Conservation (phyloP, 2,113 vertebrate genomes). For the Macrotis lagotis region DNA sequence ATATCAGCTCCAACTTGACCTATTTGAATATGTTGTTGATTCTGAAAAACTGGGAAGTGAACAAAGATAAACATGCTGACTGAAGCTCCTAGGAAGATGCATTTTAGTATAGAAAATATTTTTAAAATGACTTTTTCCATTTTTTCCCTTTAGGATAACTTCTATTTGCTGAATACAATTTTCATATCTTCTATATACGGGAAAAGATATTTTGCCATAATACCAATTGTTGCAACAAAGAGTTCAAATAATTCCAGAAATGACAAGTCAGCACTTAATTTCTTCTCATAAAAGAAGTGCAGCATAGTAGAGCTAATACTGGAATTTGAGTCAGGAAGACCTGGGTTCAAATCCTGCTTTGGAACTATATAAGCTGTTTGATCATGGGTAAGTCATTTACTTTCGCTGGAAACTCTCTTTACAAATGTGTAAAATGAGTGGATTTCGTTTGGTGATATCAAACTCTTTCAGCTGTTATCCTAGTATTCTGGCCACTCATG, state of each 20-base stretch:
- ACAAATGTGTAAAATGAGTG: background rate
- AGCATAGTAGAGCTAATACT: background rate
- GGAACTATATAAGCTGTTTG: background rate
- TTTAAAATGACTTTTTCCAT: background rate
- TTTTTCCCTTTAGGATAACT: too few species aligned
- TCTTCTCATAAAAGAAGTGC: background rate
- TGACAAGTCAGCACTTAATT: background rate
- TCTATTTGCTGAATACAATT: too few species aligned
- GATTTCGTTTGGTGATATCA: background rate
- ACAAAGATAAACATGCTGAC: background rate
- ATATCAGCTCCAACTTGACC: background rate
- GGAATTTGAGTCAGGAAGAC: background rate
- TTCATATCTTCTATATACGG: too few species aligned
- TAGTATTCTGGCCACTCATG: background rate
- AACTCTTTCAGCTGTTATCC: background rate
- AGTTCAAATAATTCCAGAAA: background rate
- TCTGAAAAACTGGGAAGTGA: background rate
- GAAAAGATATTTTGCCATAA: background rate
- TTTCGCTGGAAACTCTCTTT: background rate
- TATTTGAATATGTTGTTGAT: background rate
- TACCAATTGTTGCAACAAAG: background rate
- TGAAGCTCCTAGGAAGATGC: background rate
- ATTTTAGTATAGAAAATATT: background rate
- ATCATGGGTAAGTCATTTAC: background rate
- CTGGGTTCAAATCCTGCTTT: background rate